These are phyloP conservation scores for Todiramphus saurophagus DNA, from an alignment of 2,113 vertebrate genomes.

Conservation along the genomic window DNA sequence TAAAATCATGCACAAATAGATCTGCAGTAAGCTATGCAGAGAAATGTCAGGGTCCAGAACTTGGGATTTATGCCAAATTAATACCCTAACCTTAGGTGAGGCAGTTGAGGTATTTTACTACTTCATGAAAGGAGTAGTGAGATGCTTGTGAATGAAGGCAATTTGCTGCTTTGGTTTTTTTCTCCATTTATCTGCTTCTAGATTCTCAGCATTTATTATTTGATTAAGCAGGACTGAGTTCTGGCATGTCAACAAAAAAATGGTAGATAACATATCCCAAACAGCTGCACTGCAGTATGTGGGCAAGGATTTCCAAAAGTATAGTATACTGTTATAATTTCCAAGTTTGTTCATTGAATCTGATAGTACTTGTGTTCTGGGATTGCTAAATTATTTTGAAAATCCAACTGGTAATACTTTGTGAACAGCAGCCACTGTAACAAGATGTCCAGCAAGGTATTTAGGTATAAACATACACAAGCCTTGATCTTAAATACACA, in stretches of 20 bases:
- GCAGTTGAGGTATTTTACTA: not conserved
- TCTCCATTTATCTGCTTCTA: not conserved
- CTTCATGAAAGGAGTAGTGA: not conserved
- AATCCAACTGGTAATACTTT: not conserved
- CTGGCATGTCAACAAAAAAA: not conserved
- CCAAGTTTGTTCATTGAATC: not conserved
- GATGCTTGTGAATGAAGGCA: not conserved
- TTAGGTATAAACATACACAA: no score
- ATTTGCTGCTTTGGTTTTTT: not conserved
- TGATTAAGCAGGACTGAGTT: not conserved
- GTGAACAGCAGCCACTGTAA: not conserved
- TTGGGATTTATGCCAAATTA: not conserved
- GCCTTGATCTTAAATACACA: accelerated
- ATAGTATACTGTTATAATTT: not conserved
- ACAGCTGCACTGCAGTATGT: not conserved
- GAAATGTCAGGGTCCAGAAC: not conserved
- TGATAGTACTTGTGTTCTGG: not conserved
- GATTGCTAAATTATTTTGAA: not conserved
- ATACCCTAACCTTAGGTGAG: not conserved
- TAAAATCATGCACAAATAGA: slow-evolving; percentile 9
- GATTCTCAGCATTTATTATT: not conserved
- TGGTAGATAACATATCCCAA: not conserved
- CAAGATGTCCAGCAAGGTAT: not conserved
- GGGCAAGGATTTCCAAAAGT: not conserved
- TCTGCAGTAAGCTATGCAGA: not conserved